Conservation (phyloP, 2,113 vertebrate species). For the Paedocypris sp. region DNA sequence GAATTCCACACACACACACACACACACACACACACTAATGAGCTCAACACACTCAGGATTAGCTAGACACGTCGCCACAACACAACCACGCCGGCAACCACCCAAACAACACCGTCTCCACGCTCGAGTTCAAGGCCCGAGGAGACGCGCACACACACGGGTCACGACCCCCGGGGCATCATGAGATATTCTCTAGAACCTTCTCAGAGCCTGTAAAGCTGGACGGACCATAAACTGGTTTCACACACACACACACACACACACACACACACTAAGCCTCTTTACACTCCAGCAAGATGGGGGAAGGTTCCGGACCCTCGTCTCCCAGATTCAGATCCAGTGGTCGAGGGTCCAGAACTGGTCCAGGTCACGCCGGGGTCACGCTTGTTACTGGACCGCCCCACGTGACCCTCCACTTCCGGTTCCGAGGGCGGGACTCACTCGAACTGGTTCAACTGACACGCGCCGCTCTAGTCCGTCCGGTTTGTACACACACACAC, state of each 20-base stretch:
- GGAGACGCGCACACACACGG: too few relatives aligned
- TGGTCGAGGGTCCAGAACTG: too few relatives aligned
- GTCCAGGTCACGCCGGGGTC: too few relatives aligned
- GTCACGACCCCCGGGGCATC: too few relatives aligned
- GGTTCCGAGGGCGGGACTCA: neutral
- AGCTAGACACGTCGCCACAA: neutral
- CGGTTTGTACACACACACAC: neutral
- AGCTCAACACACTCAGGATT: conserved; percentile 31
- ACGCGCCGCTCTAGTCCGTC: neutral
- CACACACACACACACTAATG: conserved; percentile 16
- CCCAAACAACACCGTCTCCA: neutral
- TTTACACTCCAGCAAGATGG: neutral
- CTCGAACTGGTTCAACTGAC: neutral
- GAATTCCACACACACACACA: neutral
- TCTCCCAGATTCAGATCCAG: too few relatives aligned
- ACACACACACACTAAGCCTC: conserved; percentile 7
- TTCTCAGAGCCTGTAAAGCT: too few relatives aligned
- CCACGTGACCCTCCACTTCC: neutral
- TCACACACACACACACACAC: neutral
- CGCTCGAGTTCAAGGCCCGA: too few relatives aligned
- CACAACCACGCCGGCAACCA: conserved; percentile 8
- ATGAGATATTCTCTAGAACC: too few relatives aligned
- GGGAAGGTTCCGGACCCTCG: neutral
- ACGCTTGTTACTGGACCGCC: too few relatives aligned
- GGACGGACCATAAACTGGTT: too few relatives aligned